Conservation (phyloP, 1,140 invertebrate genomes). For the honey bee (Apis mellifera) region DNA sequence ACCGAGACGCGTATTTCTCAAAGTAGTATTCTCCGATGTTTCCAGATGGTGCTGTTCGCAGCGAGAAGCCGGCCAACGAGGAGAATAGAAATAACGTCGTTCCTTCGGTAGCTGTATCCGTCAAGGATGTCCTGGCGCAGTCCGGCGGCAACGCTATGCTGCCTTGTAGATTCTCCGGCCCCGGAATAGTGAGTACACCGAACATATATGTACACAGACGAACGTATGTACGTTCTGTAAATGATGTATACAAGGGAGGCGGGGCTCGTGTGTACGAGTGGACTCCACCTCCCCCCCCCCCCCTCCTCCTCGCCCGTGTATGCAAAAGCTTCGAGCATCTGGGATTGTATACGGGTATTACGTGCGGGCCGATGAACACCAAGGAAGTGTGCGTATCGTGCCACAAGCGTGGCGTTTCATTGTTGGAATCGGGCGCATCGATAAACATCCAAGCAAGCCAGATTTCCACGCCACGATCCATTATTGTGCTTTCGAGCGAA, state of each 20-base stretch:
- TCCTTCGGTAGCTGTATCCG: slow-evolving; percentile 41
- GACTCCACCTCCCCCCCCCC: neutral
- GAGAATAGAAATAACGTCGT: slow-evolving; percentile 18
- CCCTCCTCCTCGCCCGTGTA: neutral
- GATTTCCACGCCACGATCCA: slow-evolving; percentile 15
- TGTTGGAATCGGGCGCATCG: slow-evolving; percentile 10
- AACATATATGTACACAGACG: slow-evolving; percentile 25
- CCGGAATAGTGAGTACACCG: slow-evolving; percentile 69
- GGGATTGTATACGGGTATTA: slow-evolving; percentile 18
- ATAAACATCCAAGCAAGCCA: slow-evolving; percentile 18
- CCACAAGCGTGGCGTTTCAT: slow-evolving; percentile 25
- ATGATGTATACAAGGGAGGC: slow-evolving; percentile 43
- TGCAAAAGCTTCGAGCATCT: neutral
- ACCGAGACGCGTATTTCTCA: neutral
- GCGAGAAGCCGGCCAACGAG: slow-evolving; percentile 15
- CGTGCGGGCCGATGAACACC: slow-evolving; percentile 29
- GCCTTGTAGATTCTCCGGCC: slow-evolving; percentile 64
- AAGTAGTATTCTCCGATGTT: slow-evolving; percentile 27
- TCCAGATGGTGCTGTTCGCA: slow-evolving; percentile 36
- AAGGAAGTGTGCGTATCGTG: slow-evolving; percentile 37
- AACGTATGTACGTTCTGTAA: slow-evolving; percentile 58
- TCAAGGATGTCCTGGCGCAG: slow-evolving; percentile 65
- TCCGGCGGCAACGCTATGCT: slow-evolving; percentile 63
- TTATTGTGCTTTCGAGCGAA: neutral
- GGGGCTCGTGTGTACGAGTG: slow-evolving; percentile 17